Evolutionary conservation across 2,113 vertebrate genomes (phyloP).

Genomic region (Ochotona curzoniae): DNA sequence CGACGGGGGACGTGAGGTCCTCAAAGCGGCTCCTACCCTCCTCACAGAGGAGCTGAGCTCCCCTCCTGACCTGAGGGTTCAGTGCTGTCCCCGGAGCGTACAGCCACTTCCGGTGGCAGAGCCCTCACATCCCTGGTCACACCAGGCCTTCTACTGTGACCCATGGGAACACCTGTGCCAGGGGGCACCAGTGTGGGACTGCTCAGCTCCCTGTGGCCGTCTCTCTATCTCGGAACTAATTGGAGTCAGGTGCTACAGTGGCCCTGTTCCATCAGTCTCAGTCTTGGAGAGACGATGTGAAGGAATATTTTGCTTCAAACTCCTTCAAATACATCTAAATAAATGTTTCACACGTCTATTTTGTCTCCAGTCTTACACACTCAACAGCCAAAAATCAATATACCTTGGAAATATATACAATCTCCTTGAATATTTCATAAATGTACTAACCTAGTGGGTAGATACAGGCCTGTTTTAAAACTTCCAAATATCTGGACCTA

Average conservation of each 20-base stretch:
- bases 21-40: neutral
- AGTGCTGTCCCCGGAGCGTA: no score
- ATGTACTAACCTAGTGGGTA: slow-evolving; percentile 94
- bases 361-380: neutral
- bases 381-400: slow-evolving; percentile 8
- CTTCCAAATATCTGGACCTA: slow-evolving; percentile 98
- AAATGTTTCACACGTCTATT: neutral
- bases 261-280: neutral
- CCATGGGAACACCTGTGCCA: no score
- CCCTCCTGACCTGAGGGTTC: neutral
- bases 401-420: neutral
- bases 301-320: neutral
- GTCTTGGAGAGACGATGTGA: neutral
- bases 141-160: rapidly evolving
- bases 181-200: rapidly evolving
- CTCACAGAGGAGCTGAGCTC: neutral
- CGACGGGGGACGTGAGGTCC: neutral
- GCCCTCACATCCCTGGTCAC: rapidly evolving
- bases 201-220: neutral
- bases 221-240: neutral
- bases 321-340: neutral
- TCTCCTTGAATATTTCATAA: slow-evolving; percentile 51
- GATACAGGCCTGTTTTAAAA: slow-evolving; percentile 96
- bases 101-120: no score
- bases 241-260: neutral